Conservation (phyloP, 2,797 vertebrate species). For the Paramormyrops hopkinsi region DNA sequence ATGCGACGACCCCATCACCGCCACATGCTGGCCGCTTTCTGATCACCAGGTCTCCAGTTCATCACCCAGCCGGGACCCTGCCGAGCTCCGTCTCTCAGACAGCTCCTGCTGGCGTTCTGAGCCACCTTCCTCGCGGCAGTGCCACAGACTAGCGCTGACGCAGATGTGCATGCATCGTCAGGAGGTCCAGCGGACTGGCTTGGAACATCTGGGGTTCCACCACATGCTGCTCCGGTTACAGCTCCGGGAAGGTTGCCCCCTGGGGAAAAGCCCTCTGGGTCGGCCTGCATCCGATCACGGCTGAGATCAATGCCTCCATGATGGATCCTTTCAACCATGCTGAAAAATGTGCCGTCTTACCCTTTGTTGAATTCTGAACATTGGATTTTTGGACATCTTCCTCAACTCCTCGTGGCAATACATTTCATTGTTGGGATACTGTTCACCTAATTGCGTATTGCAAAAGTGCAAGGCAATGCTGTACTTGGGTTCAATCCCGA, state of each 20-base stretch:
- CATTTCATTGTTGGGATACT: background rate
- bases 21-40: background rate
- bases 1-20: background rate
- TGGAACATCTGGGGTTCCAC: slow-evolving; percentile 4
- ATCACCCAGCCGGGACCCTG: background rate
- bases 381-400: background rate
- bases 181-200: background rate
- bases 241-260: background rate
- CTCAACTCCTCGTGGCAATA: background rate
- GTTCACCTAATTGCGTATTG: background rate
- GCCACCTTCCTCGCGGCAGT: background rate
- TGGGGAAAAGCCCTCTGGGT: background rate
- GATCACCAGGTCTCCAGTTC: background rate
- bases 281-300: background rate
- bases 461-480: background rate
- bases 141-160: background rate
- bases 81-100: background rate
- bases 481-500: background rate
- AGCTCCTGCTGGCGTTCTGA: background rate
- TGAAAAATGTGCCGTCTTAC: background rate
- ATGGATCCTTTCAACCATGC: background rate
- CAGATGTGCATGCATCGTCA: slow-evolving; percentile 1
- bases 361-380: background rate
- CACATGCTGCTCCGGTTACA: background rate
- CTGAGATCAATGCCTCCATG: background rate